phyloP scores from a whole-genome alignment of 2,797 vertebrate genomes.

The Cichlasoma orientale region DNA sequence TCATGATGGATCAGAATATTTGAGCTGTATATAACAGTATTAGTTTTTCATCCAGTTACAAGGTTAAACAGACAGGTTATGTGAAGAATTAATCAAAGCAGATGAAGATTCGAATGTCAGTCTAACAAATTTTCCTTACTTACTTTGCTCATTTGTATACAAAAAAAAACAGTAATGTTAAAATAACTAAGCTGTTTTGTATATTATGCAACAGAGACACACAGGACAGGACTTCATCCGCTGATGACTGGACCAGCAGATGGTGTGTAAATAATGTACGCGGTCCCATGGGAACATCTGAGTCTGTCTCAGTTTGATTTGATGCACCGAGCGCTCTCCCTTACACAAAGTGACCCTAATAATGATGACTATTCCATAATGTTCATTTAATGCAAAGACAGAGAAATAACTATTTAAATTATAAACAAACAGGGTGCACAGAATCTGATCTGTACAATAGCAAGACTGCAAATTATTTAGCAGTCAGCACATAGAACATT shows the following conservation, averaged over 20 bases:
- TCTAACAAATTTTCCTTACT: background rate
- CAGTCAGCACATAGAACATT: background rate
- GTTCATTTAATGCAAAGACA: conserved; percentile 6
- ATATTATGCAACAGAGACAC: conserved; percentile 61
- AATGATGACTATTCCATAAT: background rate
- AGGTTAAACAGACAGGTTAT: background rate
- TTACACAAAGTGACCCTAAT: conserved; percentile 46
- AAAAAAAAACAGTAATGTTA: conserved; percentile 13
- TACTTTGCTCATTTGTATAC: conserved; percentile 34
- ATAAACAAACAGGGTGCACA: background rate
- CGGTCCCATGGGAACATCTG: conserved; percentile 53
- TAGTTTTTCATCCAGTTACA: background rate
- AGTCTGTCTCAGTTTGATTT: conserved; percentile 53
- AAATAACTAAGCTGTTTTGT: conserved; percentile 61
- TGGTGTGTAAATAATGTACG: conserved; percentile 70
- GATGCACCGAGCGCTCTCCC: conserved; percentile 23
- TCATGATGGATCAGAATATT: background rate
- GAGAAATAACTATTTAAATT: background rate
- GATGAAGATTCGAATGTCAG: conserved; percentile 4
- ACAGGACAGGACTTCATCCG: conserved; percentile 58
- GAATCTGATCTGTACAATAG: background rate
- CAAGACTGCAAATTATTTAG: background rate
- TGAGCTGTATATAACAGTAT: background rate
- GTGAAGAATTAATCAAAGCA: background rate
- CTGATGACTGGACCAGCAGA: conserved; percentile 68